Evolutionary conservation across 2,797 vertebrate genomes (phyloP), one percentile per base, ranked within the genome.

Genomic region (Eleutherodactylus coqui): DNA sequence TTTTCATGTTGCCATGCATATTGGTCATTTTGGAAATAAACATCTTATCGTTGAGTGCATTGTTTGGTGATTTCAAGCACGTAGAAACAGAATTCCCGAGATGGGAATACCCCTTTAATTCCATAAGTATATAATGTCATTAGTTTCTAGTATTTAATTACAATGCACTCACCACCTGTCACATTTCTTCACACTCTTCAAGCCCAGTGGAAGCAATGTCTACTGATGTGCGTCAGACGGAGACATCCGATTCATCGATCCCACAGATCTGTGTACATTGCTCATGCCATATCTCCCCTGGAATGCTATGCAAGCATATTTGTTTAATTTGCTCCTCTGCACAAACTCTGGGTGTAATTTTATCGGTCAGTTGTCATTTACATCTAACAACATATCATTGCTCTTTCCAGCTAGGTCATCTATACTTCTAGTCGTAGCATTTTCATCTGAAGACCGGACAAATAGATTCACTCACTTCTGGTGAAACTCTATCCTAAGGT

Each of bases 401-500:
- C 45, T 75, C 70, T 45, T 73, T 77, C 21, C 58, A 75, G 72
- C 24, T 3, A 43, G 29, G 32, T 45, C 29, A 17, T 73, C 41
- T 79, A 64, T 58, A 36, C 55, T 55, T 75, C 51, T 51, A 29
- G 34, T 64, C 62, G 21, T 36, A 32, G 55, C 67, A 53, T 62
- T 82, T 86, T 86, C 45, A 76, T 82, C 32, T 36, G 72, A 86
- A 76, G 72, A 69, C 47, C 47, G 32, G 64, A 38, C 36, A 73
- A 75, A 79, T 79, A 75, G 67, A 84, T 72, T 51, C 43, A 7
- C 45, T 62, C 69, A 47, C 34, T 83, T 45, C 80, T 79, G 41
- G 41, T 79, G 86, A 84, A 87, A 87, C 69, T 45, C 47, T 67
- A 87, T 87, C 67, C 86, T 60, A 75, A 75, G 62, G 82, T 73